A percentile compares a stretch with the other conserved stretches of the same genome.
phyloP scores from a whole-genome alignment of 1,140 invertebrate species.

The Pseudoatta argentina region DNA sequence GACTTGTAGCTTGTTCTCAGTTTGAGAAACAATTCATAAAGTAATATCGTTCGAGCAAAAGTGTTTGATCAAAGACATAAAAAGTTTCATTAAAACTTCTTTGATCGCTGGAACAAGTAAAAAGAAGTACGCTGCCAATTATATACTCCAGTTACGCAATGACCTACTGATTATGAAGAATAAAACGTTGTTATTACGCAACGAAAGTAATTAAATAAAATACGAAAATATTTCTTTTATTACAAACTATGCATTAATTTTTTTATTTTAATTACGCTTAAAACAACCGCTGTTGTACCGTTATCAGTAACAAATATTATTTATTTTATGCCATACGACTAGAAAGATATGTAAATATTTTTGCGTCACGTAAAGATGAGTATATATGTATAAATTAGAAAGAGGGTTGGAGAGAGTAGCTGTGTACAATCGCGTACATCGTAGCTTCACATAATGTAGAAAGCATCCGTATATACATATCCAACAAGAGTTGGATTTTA shows the following conservation, averaged over 20 bases:
- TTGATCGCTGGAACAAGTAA: conserved; percentile 43
- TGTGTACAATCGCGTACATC: not conserved
- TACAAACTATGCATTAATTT: not conserved
- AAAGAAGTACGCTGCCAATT: conserved; percentile 47
- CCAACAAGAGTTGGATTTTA: conserved; percentile 15
- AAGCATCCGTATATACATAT: conserved; percentile 15
- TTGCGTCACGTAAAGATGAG: too few relatives aligned
- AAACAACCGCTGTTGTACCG: not conserved
- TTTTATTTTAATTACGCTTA: conserved; percentile 10
- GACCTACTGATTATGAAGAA: conserved; percentile 53
- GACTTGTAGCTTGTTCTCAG: not conserved
- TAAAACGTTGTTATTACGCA: conserved; percentile 36
- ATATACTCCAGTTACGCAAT: conserved; percentile 53
- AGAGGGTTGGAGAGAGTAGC: not conserved
- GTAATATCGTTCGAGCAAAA: conserved; percentile 48
- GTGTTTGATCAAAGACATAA: conserved; percentile 57
- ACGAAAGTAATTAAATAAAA: conserved; percentile 21
- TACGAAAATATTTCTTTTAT: not conserved
- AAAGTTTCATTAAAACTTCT: conserved; percentile 65
- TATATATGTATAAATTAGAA: not conserved
- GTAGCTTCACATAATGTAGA: conserved; percentile 5
- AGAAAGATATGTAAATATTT: not conserved
- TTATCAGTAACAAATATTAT: not conserved
- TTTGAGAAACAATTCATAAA: conserved; percentile 56
- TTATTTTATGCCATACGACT: not conserved